phyloP scores from a whole-genome alignment of 2,888 invertebrate species.

The Agriopis aurantiaria region DNA sequence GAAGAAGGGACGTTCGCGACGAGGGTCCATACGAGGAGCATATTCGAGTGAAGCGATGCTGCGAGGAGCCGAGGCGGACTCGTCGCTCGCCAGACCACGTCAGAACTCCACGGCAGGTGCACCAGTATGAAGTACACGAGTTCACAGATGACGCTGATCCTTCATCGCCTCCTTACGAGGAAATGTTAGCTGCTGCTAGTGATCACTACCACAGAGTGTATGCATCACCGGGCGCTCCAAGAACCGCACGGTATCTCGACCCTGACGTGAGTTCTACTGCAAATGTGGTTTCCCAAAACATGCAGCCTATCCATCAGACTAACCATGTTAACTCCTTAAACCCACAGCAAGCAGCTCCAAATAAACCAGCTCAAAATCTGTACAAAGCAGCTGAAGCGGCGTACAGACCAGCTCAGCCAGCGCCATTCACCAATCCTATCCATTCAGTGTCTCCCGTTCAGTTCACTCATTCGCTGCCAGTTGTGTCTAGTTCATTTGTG shows the following conservation, averaged over 20 bases:
- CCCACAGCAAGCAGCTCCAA: conserved; percentile 15
- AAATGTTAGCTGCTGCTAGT: conserved; percentile 79
- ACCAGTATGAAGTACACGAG: conserved; percentile 80
- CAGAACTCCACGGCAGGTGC: conserved; percentile 67
- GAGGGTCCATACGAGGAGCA: conserved; percentile 69
- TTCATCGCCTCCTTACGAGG: conserved; percentile 71
- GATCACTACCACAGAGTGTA: conserved; percentile 77
- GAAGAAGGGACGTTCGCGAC: conserved; percentile 60
- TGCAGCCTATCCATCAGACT: conserved; percentile 10
- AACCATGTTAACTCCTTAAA: conserved; percentile 4
- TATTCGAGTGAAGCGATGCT: conserved; percentile 66
- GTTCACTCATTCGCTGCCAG: conserved; percentile 41
- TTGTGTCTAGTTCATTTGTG: conserved; percentile 43
- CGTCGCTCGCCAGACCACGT: conserved; percentile 59
- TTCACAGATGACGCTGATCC: conserved; percentile 63
- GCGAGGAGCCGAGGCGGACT: conserved; percentile 52
- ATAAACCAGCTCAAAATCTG: neutral
- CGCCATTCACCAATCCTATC: conserved; percentile 26
- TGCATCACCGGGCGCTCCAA: conserved; percentile 51
- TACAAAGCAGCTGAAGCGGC: conserved; percentile 21
- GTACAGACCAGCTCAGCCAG: conserved; percentile 32
- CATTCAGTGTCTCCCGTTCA: conserved; percentile 39
- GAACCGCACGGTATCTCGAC: conserved; percentile 43
- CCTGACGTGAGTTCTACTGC: conserved; percentile 42
- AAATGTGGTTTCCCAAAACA: conserved; percentile 32